phyloP scores from a whole-genome alignment of 2,113 vertebrate species.

The Saimiri boliviensis region DNA sequence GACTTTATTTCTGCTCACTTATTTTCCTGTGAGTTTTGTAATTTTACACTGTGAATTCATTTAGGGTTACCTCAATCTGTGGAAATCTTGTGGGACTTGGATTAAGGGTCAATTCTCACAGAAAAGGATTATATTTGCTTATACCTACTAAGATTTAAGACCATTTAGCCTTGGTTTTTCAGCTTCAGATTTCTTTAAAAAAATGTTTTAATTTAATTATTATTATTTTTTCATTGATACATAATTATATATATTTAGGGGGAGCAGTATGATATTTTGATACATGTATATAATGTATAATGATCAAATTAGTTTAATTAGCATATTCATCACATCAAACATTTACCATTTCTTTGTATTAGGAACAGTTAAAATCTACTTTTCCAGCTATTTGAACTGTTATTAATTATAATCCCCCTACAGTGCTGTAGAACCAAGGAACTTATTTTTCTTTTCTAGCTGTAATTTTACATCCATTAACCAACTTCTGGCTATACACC shows the following conservation, averaged over 20 bases:
- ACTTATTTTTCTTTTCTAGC: neutral
- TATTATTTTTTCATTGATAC: neutral
- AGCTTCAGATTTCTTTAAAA: neutral
- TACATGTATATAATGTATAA: neutral
- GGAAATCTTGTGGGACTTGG: neutral
- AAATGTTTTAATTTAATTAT: neutral
- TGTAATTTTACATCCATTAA: neutral
- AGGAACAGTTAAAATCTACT: neutral
- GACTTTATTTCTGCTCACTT: neutral
- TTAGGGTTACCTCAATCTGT: neutral
- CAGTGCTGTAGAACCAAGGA: neutral
- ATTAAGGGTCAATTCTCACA: neutral
- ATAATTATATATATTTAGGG: neutral
- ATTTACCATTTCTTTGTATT: neutral
- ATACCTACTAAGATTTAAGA: neutral
- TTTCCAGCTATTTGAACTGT: neutral
- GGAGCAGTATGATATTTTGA: neutral
- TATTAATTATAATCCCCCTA: neutral
- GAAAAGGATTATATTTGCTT: neutral
- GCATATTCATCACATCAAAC: neutral
- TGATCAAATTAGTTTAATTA: neutral
- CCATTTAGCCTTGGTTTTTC: neutral
- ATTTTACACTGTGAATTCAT: constrained; percentile 7
- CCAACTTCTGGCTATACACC: neutral
- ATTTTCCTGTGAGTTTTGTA: constrained; percentile 11